These are phyloP conservation scores for Drosophila pruinosa DNA, from an alignment of 1,140 invertebrate species.

Conservation along the genomic window DNA sequence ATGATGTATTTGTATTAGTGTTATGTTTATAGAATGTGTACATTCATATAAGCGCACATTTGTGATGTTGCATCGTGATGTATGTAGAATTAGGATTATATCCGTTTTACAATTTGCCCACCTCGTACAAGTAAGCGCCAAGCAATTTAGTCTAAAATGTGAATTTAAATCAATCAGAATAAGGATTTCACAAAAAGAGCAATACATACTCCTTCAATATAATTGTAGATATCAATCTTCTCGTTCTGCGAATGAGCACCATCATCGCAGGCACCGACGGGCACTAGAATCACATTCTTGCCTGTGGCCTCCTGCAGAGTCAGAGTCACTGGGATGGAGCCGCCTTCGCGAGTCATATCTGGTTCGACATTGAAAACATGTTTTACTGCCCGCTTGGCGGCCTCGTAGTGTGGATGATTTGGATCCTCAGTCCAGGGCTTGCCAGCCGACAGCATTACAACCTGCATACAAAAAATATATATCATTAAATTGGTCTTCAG, in stretches of 20 bases:
- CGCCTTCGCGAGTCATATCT: conserved; percentile 97
- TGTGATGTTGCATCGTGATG: conserved; percentile 60
- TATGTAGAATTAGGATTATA: neutral
- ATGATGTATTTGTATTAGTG: neutral
- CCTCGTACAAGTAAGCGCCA: conserved; percentile 92
- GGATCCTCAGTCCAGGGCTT: conserved; percentile 96
- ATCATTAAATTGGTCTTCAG: neutral
- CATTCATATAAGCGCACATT: conserved; percentile 32
- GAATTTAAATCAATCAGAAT: neutral
- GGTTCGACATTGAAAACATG: conserved; percentile 96
- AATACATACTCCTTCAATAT: conserved; percentile 92
- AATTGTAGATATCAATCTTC: conserved; percentile 96
- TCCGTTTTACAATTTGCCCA: conserved; percentile 82
- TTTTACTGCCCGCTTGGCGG: conserved; percentile 93
- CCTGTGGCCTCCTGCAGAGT: conserved; percentile 94
- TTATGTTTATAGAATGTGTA: neutral
- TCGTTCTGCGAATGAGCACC: conserved; percentile 99
- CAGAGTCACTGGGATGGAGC: conserved; percentile 97
- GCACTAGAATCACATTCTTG: conserved; percentile 96
- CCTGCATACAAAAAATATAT: conserved; percentile 51
- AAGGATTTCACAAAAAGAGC: neutral
- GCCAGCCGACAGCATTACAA: conserved; percentile 88
- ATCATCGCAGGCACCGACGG: conserved; percentile 96
- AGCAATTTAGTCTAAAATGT: conserved; percentile 91
- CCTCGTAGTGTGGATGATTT: conserved; percentile 95